Base-by-base conservation (phyloP, 2,113 vertebrate species). In the Onychostoma macrolepis region DNA sequence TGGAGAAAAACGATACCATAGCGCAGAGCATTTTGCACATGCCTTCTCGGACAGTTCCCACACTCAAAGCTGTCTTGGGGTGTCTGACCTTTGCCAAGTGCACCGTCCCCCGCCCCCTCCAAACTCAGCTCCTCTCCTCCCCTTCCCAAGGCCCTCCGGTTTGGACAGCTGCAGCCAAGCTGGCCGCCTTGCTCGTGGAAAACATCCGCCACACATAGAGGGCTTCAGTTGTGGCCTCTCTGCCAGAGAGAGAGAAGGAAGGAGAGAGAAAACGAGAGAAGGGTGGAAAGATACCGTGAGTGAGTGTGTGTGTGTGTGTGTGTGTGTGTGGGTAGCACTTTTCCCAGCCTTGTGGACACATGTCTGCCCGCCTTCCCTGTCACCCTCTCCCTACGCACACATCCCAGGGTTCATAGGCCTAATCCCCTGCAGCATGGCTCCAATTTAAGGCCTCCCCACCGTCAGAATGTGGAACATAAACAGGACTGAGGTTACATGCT, bases 201-300 rank as follows among this genome's bases (percentile, higher is more conserved):
- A 95, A 97, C 96, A 97, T 97, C 97, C 96, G 96, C 97, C 95
- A 94, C 95, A 96, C 96, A 96, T 96, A 96, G 96, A 96, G 92
- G 90, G 90, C 80, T 79, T 91, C 90, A 87, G 92, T 89, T 76
- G 82, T 88, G 90, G 90, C 92, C 90, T 91, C 90, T 92, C 90
- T 90, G 87, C 92, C 90, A 90, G 88, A 85, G 63, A 84, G 86
- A 87, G 76, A 89, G 72, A 87, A 83, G 78, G 81, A 85, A 82
- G 80, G 83, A 82, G 26, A 82, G 36, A 41, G 85, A 71, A 43
- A 56, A 33, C 4, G 45, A 79, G 41, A 41, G 41, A 41, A 36
- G 72, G 6, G 56, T 26, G 38, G 43, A 65, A 53, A 58, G 24
- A 65, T 77, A 65, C 41, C 17, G 30, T 80, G 33, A 10, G 56